Percentiles rank a stretch among this genome's conserved stretches.
These are phyloP conservation scores for human (Homo sapiens) DNA, from an alignment of 2,113 vertebrate genomes.

Conservation along the genomic window DNA sequence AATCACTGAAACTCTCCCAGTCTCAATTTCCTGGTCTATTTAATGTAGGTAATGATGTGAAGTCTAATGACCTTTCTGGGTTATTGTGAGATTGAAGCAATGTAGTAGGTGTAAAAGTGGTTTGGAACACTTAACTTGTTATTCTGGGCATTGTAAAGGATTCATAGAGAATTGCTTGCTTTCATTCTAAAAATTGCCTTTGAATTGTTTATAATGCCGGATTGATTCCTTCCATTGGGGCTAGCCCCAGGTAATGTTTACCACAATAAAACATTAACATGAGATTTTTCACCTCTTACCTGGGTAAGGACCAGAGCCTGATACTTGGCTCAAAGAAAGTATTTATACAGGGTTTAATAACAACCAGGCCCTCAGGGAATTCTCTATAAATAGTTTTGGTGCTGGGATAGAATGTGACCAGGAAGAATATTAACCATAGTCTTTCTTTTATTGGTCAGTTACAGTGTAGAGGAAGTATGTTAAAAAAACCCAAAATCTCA, in stretches of 20 bases:
- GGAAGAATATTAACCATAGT: neutral
- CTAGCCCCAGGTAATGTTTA: constrained; percentile 47
- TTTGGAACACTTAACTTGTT: constrained; percentile 42
- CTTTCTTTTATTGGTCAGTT: constrained; percentile 30
- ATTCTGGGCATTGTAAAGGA: neutral
- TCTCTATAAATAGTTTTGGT: constrained; percentile 33
- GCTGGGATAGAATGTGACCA: neutral
- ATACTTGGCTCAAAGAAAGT: constrained; percentile 56
- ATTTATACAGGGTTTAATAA: constrained; percentile 57
- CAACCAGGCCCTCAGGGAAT: neutral
- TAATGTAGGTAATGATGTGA: constrained; percentile 52
- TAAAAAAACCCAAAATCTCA: neutral
- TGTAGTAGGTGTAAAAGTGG: neutral
- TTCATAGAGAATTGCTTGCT: constrained; percentile 8
- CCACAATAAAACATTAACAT: constrained; percentile 63
- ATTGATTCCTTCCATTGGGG: neutral
- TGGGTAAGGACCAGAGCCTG: constrained; percentile 40
- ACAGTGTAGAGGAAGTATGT: neutral
- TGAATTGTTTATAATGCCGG: constrained; percentile 30
- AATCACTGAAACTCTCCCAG: constrained; percentile 1
- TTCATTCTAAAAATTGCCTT: constrained; percentile 58
- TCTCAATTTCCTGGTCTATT: constrained; percentile 66
- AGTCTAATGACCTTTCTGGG: constrained; percentile 4
- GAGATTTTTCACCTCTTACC: constrained; percentile 47
- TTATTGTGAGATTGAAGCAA: constrained; percentile 57